Base-by-base conservation (phyloP, 2,888 invertebrate species). In the Eupsilia transversa region DNA sequence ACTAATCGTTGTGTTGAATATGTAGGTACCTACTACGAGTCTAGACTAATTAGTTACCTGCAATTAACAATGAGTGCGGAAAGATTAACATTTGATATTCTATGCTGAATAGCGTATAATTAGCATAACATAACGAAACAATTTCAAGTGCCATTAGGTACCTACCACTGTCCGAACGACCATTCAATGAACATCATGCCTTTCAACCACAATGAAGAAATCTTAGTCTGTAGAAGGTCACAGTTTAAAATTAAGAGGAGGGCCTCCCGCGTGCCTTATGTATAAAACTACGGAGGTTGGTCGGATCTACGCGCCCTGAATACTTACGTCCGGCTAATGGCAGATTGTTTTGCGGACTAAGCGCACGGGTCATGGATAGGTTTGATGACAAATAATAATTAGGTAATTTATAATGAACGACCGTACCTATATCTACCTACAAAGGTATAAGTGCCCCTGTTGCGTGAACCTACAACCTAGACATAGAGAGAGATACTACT, bases 291-390 rank as follows among this genome's bases (percentile, higher is more conserved):
- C 64, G 57, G 67, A 72, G 61, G 75, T 61, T 78, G 57, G 60
- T 78, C 65, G 38, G 65, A 80, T 63, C 52, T 60, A 86, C 86
- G 91, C 86, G 87, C 71, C 85, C 89, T 88, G 90, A 89, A 90
- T 91, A 86, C 71, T 66, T 78, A 86, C 83, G 77, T 75, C 77
- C 71, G 43, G 20, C 14, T 76, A 64, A 84, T 74, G 74, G 82
- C 81, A 78, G 83, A 88, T 86, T 85, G 85, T 73, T 82, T 76
- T 84, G 72, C 41, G 43, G 9, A 68, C 64, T 66, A 66, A 72
- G 67, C 59, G 64, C 23, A 65, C 72, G 71, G 85, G 89, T 88
- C 89, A 89, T 77, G 86, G 78, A 77, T 67, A 68, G 57, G 30
- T 73, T 79, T 74, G 74, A 83, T 81, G 78, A 64, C 68, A 72